Conservation (phyloP, 2,888 invertebrate species). For the Chalcosyrphus nemorum region DNA sequence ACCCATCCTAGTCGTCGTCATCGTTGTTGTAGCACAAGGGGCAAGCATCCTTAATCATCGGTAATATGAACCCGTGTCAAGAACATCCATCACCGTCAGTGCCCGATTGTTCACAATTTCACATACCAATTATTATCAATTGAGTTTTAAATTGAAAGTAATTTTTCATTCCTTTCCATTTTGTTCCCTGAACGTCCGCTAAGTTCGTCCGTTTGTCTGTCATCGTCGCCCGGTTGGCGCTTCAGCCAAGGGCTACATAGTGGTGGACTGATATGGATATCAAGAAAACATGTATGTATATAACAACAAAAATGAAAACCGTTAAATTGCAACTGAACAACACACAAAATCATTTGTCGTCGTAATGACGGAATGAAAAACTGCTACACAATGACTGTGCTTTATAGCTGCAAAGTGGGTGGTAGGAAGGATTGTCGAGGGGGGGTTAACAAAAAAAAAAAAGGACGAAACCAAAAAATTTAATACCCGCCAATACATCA, state of each 20-base stretch:
- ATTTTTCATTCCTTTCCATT: slow-evolving; percentile 74
- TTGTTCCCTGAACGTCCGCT: slow-evolving; percentile 31
- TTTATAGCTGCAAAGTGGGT: slow-evolving; percentile 20
- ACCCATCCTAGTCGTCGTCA: not conserved
- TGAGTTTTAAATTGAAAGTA: slow-evolving; percentile 75
- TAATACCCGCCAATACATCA: slow-evolving; percentile 66
- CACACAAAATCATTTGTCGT: slow-evolving; percentile 71
- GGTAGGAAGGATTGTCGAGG: not conserved
- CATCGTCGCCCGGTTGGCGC: slow-evolving; percentile 28
- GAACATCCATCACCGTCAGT: slow-evolving; percentile 79
- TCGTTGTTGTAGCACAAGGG: slow-evolving; percentile 10
- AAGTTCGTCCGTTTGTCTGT: slow-evolving; percentile 32
- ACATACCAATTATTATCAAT: slow-evolving; percentile 74
- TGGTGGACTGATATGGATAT: slow-evolving; percentile 11
- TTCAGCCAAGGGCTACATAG: not conserved
- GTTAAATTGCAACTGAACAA: slow-evolving; percentile 62
- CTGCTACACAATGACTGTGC: slow-evolving; percentile 62
- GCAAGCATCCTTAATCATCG: slow-evolving; percentile 70
- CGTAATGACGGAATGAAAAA: slow-evolving; percentile 70
- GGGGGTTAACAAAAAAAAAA: slow-evolving; percentile 14
- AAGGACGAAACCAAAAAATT: slow-evolving; percentile 54
- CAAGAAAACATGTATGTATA: not conserved
- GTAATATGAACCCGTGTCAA: slow-evolving; percentile 76
- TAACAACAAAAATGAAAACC: slow-evolving; percentile 27
- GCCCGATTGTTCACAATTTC: slow-evolving; percentile 72